Evolutionary conservation across 2,113 vertebrate genomes (phyloP), one percentile per base, ranked within the genome.

Genomic region (Anarhynchus alexandrinus): DNA sequence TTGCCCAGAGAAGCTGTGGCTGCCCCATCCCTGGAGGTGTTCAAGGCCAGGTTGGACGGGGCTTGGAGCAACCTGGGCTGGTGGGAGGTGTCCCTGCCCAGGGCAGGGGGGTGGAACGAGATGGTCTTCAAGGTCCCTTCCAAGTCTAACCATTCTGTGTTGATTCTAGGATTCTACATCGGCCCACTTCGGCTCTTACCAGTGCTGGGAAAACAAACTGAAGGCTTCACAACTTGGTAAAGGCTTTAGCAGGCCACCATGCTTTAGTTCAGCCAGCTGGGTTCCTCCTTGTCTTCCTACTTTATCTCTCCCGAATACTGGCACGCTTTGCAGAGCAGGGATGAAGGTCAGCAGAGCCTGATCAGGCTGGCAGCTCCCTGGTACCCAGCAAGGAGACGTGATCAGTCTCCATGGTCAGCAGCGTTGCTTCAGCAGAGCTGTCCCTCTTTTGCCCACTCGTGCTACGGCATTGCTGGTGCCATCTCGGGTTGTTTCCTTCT

Each of bases 351-450:
- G 51, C 40, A 62, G 40, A 6, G 25, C 3, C 23, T 9, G 23
- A 14, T 65, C 32, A 17, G 36, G 14, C 23, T 67, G 70, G 25
- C 36, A 12, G 6, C 3, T 38, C 25, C 52, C 20, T 6, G 0
- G 8, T 4, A 23, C 2, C 43, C 80, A 65, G 19, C 40, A 38
- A 11, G 11, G 18, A 34, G 32, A 9, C 7, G 23, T 16, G 22
- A 12, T 8, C 11, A 10, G 43, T 12, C 19, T 59, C n/a, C 0
- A 0, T 14, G 36, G 8, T 30, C 62, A 54, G n/a, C 0, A 1
- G 1, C n/a, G 36, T 5, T 38, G 69, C 43, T 34, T 7, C 29
- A 40, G n/a, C 34, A 52, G 26, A 71, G 27, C 30, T 73, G 42
- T 38, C 30, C 51, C 25, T 73, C 73, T 89, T 67, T 10, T 26